These are phyloP conservation scores for Parauchenoglanis punctatus DNA, from an alignment of 2,797 vertebrate genomes.

Conservation along the genomic window DNA sequence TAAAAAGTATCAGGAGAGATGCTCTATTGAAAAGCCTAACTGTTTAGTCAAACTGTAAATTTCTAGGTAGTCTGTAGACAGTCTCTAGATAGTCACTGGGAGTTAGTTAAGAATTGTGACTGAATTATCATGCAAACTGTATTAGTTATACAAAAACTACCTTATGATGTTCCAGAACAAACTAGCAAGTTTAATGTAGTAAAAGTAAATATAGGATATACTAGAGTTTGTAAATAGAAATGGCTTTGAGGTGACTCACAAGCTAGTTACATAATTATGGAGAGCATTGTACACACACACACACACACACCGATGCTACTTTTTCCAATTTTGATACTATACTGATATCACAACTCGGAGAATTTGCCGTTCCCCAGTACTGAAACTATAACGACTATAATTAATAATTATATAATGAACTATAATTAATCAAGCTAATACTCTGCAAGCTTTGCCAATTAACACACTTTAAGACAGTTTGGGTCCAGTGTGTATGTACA, in stretches of 20 bases:
- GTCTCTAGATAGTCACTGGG: not conserved
- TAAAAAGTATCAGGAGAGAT: not conserved
- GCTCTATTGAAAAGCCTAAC: not conserved
- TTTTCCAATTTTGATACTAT: not conserved
- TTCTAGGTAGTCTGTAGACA: not conserved
- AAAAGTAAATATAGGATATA: not conserved
- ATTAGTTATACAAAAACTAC: not conserved
- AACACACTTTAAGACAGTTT: not conserved
- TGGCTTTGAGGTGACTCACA: not conserved
- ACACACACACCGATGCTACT: not conserved
- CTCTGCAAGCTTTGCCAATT: not conserved
- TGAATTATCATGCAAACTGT: slow-evolving; percentile 5
- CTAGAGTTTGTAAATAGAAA: not conserved
- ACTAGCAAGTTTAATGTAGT: not conserved
- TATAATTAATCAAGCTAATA: not conserved
- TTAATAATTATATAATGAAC: too few relatives aligned
- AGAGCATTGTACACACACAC: not conserved
- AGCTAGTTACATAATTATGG: not conserved
- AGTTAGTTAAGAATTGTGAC: not conserved
- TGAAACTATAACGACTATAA: not conserved
- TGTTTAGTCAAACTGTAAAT: not conserved
- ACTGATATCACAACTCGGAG: not conserved
- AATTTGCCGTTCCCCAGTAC: not conserved
- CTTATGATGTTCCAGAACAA: not conserved
- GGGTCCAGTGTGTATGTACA: not conserved